Percentiles rank a stretch among this genome's conserved stretches.
phyloP scores from a whole-genome alignment of 2,888 invertebrate genomes.

The Nowickia ferox region DNA sequence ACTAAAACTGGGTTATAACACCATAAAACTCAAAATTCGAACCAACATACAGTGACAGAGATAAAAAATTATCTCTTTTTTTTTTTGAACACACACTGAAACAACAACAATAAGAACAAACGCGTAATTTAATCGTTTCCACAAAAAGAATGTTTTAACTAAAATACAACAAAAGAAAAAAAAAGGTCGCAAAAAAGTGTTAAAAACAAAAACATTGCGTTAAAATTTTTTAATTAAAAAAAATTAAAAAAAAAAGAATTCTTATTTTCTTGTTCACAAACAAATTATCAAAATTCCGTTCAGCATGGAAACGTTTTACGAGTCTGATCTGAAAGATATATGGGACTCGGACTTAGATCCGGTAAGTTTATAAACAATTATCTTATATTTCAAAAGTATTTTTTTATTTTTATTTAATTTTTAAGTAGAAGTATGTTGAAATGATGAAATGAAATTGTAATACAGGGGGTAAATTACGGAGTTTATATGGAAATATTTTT shows the following conservation, averaged over 20 bases:
- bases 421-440: too few species aligned
- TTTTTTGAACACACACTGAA: constrained; percentile 17
- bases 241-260: constrained; percentile 8
- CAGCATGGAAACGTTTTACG: constrained; percentile 90
- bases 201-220: neutral
- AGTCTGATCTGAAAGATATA: constrained; percentile 90
- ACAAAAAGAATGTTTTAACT: constrained; percentile 24
- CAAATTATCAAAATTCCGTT: constrained; percentile 50
- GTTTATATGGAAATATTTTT: too few species aligned
- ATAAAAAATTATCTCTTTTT: constrained; percentile 8
- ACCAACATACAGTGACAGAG: constrained; percentile 23
- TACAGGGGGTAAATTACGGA: too few species aligned
- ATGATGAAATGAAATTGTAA: too few species aligned
- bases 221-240: constrained; percentile 6
- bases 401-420: neutral
- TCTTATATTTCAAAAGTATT: neutral
- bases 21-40: constrained; percentile 58
- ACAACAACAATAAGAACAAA: constrained; percentile 19
- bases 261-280: neutral
- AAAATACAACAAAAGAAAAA: constrained; percentile 10
- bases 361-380: constrained; percentile 85
- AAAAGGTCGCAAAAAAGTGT: constrained; percentile 8
- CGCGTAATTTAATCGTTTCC: neutral
- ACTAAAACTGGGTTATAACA: constrained; percentile 62
- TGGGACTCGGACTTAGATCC: constrained; percentile 93